Base-by-base conservation (phyloP, 2,113 vertebrate species). In the Microcebus jonahi region DNA sequence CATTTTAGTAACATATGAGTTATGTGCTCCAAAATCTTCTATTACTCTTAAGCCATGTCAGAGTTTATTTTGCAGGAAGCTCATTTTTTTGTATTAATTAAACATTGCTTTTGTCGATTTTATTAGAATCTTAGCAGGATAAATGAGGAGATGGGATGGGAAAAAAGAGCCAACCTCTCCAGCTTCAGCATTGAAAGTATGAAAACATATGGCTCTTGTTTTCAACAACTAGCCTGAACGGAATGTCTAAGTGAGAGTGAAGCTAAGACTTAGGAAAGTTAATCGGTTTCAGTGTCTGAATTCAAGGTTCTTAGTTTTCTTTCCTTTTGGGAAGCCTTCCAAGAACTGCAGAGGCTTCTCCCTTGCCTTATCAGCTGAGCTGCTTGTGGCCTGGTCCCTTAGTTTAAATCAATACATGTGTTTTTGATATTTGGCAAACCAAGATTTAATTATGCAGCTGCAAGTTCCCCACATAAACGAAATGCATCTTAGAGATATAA, bases 381-480 rank as follows among this genome's bases (percentile, higher is more conserved):
- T 85, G 94, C 89, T 98, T 98, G 93, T 97, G 97, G 97, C 97
- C 97, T 96, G 71, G 98, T 98, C 96, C 95, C 96, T 98, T 91
- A 55, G 91, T 98, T 98, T 98, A 98, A 98, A 98, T 98, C 98
- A 98, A 98, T 98, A 98, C 98, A 98, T 98, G 95, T 98, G 98
- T 92, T 98, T 98, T 98, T 98, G 96, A 98, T 99, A 98, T 98
- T 98, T 98, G 98, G 97, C 97, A 98, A 98, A 98, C 84, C 96
- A 93, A 98, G 97, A 95, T 98, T 98, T 98, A 98, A 98, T 98
- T 98, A 98, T 98, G 98, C 98, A 99, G 98, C 98, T 98, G 98
- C 96, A 97, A 98, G 98, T 97, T 98, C 97, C 92, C 95, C 94
- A 73, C 95, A 98, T 2, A 84, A 98, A 98, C 89, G 71, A 97